phyloP scores from a whole-genome alignment of 2,113 vertebrate genomes.

The Xyrauchen texanus region DNA sequence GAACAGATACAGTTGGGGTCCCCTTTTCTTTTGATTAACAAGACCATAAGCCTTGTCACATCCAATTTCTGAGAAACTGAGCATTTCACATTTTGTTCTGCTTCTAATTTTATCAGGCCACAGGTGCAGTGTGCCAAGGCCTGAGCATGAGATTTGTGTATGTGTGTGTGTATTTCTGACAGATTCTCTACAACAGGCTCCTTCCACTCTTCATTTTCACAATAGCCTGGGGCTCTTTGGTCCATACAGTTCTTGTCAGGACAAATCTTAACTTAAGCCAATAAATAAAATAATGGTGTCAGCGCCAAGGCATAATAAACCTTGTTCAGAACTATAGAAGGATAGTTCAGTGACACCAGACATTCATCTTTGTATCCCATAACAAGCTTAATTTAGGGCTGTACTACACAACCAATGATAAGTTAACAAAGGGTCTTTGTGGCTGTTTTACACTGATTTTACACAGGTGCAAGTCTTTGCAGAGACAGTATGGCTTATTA shows the following conservation, averaged over 20 bases:
- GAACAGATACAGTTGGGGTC: not conserved
- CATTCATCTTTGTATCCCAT: not conserved
- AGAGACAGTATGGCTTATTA: not conserved
- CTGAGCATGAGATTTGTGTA: slow-evolving; percentile 6
- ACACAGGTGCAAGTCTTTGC: not conserved
- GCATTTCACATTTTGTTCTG: not conserved
- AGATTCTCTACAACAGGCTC: not conserved
- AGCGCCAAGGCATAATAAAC: slow-evolving; percentile 11
- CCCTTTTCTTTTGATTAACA: not conserved
- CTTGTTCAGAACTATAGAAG: not conserved
- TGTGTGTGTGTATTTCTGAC: slow-evolving; percentile 9
- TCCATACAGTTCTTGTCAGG: slow-evolving; percentile 26
- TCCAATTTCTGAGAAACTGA: slow-evolving; percentile 21
- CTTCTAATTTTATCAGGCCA: slow-evolving; percentile 36
- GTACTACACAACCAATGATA: not conserved
- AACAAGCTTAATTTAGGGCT: not conserved
- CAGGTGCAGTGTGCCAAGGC: not conserved
- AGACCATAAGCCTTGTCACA: not conserved
- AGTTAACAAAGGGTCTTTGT: slow-evolving; percentile 2
- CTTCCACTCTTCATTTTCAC: not conserved
- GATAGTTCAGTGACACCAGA: not conserved
- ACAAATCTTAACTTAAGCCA: slow-evolving; percentile 15
- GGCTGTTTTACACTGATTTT: not conserved
- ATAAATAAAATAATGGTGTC: not conserved
- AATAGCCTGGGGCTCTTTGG: slow-evolving; percentile 11